Evolutionary conservation across 2,113 vertebrate species (phyloP).

Genomic region (Stigmatopora argus): DNA sequence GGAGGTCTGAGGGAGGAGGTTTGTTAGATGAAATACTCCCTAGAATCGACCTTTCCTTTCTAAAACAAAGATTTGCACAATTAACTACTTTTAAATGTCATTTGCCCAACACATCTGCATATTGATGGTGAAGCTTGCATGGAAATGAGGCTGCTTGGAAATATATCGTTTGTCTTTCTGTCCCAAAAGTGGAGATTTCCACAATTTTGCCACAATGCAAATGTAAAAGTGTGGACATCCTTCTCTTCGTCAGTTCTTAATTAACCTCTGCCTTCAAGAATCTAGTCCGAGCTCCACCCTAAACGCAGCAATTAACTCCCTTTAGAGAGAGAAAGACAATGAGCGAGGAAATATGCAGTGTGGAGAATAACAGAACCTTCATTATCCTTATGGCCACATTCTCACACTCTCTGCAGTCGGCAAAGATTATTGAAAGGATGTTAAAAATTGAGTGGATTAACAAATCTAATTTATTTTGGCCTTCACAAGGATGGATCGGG

Average conservation of each 20-base stretch:
- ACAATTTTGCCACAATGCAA: slow-evolving; percentile 55
- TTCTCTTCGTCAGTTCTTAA: slow-evolving; percentile 65
- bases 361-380: slow-evolving; percentile 39
- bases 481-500: slow-evolving; percentile 40
- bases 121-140: slow-evolving; percentile 65
- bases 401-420: slow-evolving; percentile 38
- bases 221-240: slow-evolving; percentile 72
- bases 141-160: slow-evolving; percentile 61
- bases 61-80: slow-evolving; percentile 80
- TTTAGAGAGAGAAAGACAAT: slow-evolving; percentile 54
- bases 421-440: slow-evolving; percentile 36
- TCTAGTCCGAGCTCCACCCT: slow-evolving; percentile 53
- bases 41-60: slow-evolving; percentile 71
- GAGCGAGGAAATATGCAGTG: slow-evolving; percentile 36
- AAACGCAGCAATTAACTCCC: slow-evolving; percentile 67
- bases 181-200: slow-evolving; percentile 38
- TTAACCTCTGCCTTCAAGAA: slow-evolving; percentile 69
- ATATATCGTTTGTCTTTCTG: slow-evolving; percentile 39
- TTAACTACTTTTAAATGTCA: slow-evolving; percentile 80
- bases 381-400: slow-evolving; percentile 43
- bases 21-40: slow-evolving; percentile 62
- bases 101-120: slow-evolving; percentile 70
- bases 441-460: slow-evolving; percentile 52
- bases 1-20: slow-evolving; percentile 24
- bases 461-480: slow-evolving; percentile 63